A percentile compares a stretch with the other conserved stretches of the same genome.
Evolutionary conservation across 2,888 invertebrate species (phyloP).

Genomic region (Tetragonula carbonaria): DNA sequence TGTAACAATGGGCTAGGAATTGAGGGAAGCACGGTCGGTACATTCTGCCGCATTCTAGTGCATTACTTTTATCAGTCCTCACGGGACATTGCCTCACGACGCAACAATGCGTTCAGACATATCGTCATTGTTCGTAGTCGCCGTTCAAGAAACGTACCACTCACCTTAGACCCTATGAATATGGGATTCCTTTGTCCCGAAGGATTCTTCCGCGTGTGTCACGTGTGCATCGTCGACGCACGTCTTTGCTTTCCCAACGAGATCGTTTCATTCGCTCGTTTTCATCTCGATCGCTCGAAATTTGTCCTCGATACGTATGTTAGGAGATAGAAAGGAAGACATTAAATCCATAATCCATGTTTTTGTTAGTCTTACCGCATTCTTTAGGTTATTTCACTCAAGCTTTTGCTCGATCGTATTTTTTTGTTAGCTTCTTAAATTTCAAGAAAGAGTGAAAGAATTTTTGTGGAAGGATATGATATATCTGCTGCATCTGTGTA

Average conservation of each 20-base stretch:
- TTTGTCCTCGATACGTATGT: not conserved
- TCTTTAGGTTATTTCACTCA: too few species aligned
- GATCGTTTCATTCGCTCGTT: slow-evolving; percentile 15
- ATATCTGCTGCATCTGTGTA: too few species aligned
- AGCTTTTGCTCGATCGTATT: too few species aligned
- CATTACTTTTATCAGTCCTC: slow-evolving; percentile 73
- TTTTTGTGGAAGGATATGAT: too few species aligned
- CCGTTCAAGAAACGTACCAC: slow-evolving; percentile 74
- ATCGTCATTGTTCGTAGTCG: slow-evolving; percentile 73
- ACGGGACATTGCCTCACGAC: slow-evolving; percentile 68
- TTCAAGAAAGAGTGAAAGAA: too few species aligned
- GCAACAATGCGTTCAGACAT: slow-evolving; percentile 73
- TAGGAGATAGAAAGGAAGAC: not conserved
- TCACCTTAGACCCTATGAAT: slow-evolving; percentile 74
- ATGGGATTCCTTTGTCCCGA: slow-evolving; percentile 68
- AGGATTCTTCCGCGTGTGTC: slow-evolving; percentile 42
- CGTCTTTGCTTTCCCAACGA: not conserved
- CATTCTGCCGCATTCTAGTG: slow-evolving; percentile 57
- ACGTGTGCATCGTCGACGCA: slow-evolving; percentile 20
- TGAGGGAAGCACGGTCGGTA: slow-evolving; percentile 52
- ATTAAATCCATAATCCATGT: not conserved
- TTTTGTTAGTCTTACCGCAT: not conserved
- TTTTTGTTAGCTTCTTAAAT: too few species aligned
- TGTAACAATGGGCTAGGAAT: slow-evolving; percentile 65
- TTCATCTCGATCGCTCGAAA: slow-evolving; percentile 6